Evolutionary conservation across 2,888 invertebrate species (phyloP).

Genomic region (Netelia inedita): DNA sequence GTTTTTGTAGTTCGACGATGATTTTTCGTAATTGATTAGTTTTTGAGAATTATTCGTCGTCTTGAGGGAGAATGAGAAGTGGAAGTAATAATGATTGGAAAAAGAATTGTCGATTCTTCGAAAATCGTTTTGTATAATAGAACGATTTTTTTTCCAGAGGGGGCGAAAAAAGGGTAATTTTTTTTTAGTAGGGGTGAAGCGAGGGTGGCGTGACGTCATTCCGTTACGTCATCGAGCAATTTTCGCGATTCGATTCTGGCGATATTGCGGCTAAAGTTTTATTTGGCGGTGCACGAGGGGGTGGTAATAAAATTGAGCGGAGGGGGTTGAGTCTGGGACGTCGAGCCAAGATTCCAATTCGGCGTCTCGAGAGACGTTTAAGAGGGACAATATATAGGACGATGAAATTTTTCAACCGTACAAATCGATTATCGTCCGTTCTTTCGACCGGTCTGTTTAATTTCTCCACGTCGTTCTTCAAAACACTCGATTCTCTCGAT

Average conservation of each 20-base stretch:
- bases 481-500: slow-evolving; percentile 22
- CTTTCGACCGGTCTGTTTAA: slow-evolving; percentile 29
- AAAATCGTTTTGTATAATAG: neutral
- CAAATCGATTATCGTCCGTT: slow-evolving; percentile 55
- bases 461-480: slow-evolving; percentile 37
- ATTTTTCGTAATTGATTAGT: neutral
- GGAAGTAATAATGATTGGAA: no score
- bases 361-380: slow-evolving; percentile 45
- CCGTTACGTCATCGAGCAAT: slow-evolving; percentile 21
- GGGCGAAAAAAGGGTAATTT: neutral
- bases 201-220: neutral
- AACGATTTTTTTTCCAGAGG: neutral
- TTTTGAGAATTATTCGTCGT: neutral
- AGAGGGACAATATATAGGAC: slow-evolving; percentile 19
- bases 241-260: neutral
- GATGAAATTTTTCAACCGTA: slow-evolving; percentile 25
- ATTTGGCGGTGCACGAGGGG: slow-evolving; percentile 26
- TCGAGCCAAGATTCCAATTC: slow-evolving; percentile 53
- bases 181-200: neutral
- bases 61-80: no score
- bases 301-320: slow-evolving; percentile 16
- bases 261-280: slow-evolving; percentile 43
- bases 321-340: slow-evolving; percentile 37
- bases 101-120: no score
- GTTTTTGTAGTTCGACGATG: neutral